phyloP scores from a whole-genome alignment of 2,797 vertebrate species.

The Melopsittacus undulatus region DNA sequence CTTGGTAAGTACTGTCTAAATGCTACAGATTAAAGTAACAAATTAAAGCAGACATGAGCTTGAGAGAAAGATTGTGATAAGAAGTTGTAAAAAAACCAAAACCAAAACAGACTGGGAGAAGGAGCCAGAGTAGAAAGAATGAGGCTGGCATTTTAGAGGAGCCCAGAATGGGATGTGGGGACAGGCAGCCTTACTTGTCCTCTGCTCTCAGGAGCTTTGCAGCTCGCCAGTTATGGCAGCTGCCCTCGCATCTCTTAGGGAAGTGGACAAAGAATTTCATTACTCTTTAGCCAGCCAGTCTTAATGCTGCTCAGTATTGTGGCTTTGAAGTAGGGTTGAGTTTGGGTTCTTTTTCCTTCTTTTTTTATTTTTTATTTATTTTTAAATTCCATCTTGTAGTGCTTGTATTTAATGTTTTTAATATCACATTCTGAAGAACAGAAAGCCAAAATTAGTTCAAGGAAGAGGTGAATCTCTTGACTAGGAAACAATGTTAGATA shows the following conservation, averaged over 20 bases:
- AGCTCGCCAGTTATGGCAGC: background rate
- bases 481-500: background rate
- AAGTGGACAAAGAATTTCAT: background rate
- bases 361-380: too few species aligned
- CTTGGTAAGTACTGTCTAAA: background rate
- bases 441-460: background rate
- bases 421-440: background rate
- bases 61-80: background rate
- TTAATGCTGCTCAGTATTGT: background rate
- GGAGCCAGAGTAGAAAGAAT: background rate
- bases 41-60: background rate
- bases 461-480: background rate
- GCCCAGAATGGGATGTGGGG: background rate
- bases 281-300: background rate
- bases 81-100: background rate
- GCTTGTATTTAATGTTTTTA: background rate
- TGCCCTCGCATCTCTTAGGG: background rate
- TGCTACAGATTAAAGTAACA: background rate
- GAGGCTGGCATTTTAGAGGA: background rate
- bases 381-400: background rate
- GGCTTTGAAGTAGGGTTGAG: background rate
- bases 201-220: background rate
- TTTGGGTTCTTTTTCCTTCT: too few species aligned
- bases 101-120: background rate
- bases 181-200: background rate